Evolutionary conservation across 2,797 vertebrate species (phyloP).

Genomic region (Adelosebastes latens): DNA sequence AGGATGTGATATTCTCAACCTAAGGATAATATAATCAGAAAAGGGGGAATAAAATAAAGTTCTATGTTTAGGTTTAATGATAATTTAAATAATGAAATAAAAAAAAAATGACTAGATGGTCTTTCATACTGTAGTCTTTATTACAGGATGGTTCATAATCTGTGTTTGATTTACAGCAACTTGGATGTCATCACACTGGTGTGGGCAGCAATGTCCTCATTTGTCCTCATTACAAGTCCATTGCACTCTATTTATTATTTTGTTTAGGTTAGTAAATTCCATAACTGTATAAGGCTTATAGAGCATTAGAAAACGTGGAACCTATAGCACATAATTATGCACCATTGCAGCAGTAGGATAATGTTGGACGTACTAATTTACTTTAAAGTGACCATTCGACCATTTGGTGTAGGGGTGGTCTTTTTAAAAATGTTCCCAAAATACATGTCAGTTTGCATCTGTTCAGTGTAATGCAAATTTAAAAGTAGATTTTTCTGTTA

Average conservation of each 20-base stretch:
- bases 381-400: constrained; percentile 64
- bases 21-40: background rate
- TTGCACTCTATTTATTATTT: background rate
- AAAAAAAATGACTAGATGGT: background rate
- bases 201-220: background rate
- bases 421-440: rapidly evolving
- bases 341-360: too few species aligned
- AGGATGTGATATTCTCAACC: constrained; percentile 18
- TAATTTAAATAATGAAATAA: too few species aligned
- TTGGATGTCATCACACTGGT: background rate
- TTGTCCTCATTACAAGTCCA: too few species aligned
- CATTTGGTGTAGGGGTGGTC: background rate
- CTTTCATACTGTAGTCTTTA: background rate
- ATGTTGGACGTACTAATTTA: too few species aligned
- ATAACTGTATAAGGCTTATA: background rate
- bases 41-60: background rate
- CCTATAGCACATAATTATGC: too few species aligned
- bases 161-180: constrained; percentile 19
- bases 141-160: constrained; percentile 3
- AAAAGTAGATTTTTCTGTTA: too few species aligned
- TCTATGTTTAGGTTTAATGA: background rate
- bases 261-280: background rate
- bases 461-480: too few species aligned
- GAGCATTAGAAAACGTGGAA: too few species aligned
- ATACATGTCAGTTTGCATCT: too few species aligned